Evolutionary conservation across 2,797 vertebrate genomes (phyloP).

Genomic region (Hippoglossus hippoglossus): DNA sequence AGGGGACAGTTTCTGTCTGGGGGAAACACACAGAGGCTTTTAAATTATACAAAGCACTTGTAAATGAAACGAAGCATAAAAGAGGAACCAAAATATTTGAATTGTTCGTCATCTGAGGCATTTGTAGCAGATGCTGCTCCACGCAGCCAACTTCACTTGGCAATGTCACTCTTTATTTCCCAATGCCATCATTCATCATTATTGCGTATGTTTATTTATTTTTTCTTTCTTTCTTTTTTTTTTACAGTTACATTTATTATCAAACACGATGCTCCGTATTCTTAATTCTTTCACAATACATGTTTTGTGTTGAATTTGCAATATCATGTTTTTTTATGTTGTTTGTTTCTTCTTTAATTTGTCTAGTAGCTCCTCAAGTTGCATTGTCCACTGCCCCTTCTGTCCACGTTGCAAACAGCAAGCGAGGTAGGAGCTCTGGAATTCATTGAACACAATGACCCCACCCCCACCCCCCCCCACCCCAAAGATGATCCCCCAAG

Average conservation of each 20-base stretch:
- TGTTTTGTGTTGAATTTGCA: constrained; percentile 72
- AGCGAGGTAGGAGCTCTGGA: constrained; percentile 95
- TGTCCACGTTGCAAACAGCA: constrained; percentile 96
- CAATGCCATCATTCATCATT: constrained; percentile 72
- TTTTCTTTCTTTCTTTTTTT: constrained; percentile 41
- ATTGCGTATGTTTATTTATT: constrained; percentile 48
- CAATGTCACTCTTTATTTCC: constrained; percentile 68
- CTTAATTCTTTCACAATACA: constrained; percentile 60
- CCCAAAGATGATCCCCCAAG: constrained; percentile 34
- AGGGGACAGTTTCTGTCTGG: constrained; percentile 60
- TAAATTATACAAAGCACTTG: constrained; percentile 64
- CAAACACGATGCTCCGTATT: constrained; percentile 47
- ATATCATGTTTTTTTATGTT: constrained; percentile 72
- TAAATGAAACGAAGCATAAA: constrained; percentile 66
- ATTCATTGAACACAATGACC: constrained; percentile 85
- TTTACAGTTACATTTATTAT: constrained; percentile 46
- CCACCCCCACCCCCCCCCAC: constrained; percentile 18
- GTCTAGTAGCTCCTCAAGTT: constrained; percentile 94
- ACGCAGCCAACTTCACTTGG: constrained; percentile 67
- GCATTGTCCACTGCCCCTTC: constrained; percentile 95
- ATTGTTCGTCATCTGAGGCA: constrained; percentile 60
- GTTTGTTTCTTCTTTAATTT: constrained; percentile 86
- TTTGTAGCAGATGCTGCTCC: constrained; percentile 66
- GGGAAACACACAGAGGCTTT: constrained; percentile 50
- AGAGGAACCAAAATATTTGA: constrained; percentile 61